Percentiles rank a stretch among this genome's conserved stretches.
Evolutionary conservation across 1,140 invertebrate species (phyloP).

Genomic region (Bemisia tabaci): DNA sequence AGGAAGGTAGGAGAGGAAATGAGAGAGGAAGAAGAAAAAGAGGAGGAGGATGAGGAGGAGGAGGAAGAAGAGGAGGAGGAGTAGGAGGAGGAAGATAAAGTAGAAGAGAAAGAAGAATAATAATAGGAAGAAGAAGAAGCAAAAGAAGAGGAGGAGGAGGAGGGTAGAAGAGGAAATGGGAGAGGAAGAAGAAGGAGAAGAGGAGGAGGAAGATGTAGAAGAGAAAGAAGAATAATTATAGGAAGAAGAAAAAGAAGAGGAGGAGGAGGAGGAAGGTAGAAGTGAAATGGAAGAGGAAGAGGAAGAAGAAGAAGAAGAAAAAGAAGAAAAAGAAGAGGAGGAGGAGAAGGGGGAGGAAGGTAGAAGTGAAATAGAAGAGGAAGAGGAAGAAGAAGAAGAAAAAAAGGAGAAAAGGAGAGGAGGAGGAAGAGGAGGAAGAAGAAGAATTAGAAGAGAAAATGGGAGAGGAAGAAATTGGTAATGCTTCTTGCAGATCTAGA

Average conservation of each 20-base stretch:
- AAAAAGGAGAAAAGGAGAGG: background rate
- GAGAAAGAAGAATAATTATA: too few relatives aligned
- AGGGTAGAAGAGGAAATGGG: background rate
- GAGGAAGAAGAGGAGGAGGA: background rate
- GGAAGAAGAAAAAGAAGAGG: slow-evolving; percentile 2
- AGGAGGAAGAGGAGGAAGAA: too few relatives aligned
- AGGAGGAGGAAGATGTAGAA: too few relatives aligned
- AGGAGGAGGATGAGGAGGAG: too few relatives aligned
- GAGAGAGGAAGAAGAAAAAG: slow-evolving; percentile 1
- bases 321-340: background rate
- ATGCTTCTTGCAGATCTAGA: too few relatives aligned
- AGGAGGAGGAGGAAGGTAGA: background rate
- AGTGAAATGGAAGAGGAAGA: background rate
- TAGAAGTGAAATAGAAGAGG: background rate
- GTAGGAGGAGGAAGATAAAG: too few relatives aligned
- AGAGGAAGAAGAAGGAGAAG: background rate
- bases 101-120: too few relatives aligned
- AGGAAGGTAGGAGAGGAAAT: background rate
- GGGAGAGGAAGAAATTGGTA: too few relatives aligned
- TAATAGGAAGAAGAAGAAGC: too few relatives aligned
- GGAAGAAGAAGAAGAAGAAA: background rate
- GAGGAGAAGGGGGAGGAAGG: too few relatives aligned
- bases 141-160: too few relatives aligned
- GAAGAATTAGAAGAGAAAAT: too few relatives aligned
- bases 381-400: slow-evolving; percentile 1